These are phyloP conservation scores for Notodonta ziczac DNA, from an alignment of 2,888 invertebrate species.

Conservation along the genomic window DNA sequence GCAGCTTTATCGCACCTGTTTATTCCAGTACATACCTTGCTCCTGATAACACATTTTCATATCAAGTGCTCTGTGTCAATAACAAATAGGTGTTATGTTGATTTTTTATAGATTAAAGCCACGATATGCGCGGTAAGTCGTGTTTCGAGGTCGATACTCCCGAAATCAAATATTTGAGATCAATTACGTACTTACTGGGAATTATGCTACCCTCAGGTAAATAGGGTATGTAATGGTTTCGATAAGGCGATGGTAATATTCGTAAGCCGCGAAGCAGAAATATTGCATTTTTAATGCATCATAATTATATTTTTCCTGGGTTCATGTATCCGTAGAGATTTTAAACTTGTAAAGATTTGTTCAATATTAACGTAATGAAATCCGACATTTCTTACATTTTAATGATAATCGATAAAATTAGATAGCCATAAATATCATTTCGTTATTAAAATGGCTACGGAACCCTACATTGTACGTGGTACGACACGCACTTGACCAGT, in stretches of 20 bases:
- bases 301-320: too few species aligned
- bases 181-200: conserved; percentile 40
- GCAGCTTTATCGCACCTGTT: conserved; percentile 67
- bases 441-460: too few species aligned
- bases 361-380: too few species aligned
- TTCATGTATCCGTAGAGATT: too few species aligned
- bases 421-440: too few species aligned
- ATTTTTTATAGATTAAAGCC: conserved; percentile 72
- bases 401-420: too few species aligned
- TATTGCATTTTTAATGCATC: too few species aligned
- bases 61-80: conserved; percentile 77
- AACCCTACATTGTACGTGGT: too few species aligned
- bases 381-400: too few species aligned
- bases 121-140: conserved; percentile 52
- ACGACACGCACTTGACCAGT: too few species aligned
- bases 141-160: conserved; percentile 67
- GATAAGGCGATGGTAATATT: neutral
- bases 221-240: neutral
- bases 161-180: conserved; percentile 64
- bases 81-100: conserved; percentile 65
- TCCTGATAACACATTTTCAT: conserved; percentile 64
- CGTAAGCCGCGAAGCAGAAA: too few species aligned
- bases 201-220: conserved; percentile 18
- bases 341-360: too few species aligned
- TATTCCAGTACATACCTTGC: conserved; percentile 51